Evolutionary conservation across 2,113 vertebrate genomes (phyloP), one percentile per base, ranked within the genome.

Genomic region (Neofelis nebulosa): DNA sequence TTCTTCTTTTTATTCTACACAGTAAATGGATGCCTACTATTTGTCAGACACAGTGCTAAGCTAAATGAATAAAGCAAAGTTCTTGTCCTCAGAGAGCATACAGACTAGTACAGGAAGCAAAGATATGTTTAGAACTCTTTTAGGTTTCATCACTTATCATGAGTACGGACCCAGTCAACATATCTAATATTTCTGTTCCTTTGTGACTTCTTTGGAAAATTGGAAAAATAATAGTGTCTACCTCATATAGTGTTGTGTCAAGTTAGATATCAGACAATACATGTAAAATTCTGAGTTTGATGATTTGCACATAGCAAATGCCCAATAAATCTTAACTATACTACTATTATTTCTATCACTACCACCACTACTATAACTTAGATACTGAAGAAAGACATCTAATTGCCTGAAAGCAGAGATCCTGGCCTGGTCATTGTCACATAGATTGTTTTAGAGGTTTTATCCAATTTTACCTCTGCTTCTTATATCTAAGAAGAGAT

Each of bases 201-300:
- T 92, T 97, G 36, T 81, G 79, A 85, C 23, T 66, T 88, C 29
- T 89, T 91, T 73, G 5, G 36, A 91, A 93, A 95, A 89, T 11
- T 91, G 9, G 45, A 91, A 90, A 95, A 92, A 61, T 79, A 68
- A 63, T 45, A 93, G 4, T 76, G 89, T 87, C 71, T 50, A 66
- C 5, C 13, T 82, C 23, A 68, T 95, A 71, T 92, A 73, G 61
- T 84, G 25, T 85, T 90, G 18, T 71, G 23, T 38, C 82, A n/a
- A 91, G 48, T 73, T 94, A 76, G 31, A 55, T 89, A 41, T 86
- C 76, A 66, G 3, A 41, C 4, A 83, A 31, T 86, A 73, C 1
- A n/a, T 33, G 4, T 76, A 81, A 80, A 95, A 84, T 84, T 81
- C 31, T 95, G 81, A 79, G 10, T 93, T 15, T 21, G 45, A 21